These are phyloP conservation scores for Heliconius melpomene DNA, from an alignment of 1,140 invertebrate genomes.

Conservation along the genomic window DNA sequence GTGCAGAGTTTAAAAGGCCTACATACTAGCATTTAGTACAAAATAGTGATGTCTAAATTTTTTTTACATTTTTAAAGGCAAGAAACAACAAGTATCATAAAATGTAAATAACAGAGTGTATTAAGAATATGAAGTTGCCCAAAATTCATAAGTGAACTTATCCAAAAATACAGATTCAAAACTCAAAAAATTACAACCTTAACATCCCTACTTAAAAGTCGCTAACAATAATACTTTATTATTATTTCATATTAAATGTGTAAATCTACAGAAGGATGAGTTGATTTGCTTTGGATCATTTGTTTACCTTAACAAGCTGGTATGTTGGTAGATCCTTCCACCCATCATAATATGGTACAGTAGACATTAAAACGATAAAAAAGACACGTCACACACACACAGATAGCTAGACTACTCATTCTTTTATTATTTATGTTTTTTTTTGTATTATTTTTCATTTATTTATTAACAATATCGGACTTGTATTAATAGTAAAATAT, in stretches of 20 bases:
- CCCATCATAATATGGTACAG: conserved; percentile 78
- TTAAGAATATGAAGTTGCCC: too few relatives aligned
- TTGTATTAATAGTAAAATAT: conserved; percentile 18
- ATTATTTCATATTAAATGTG: conserved; percentile 54
- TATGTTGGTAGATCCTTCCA: conserved; percentile 83
- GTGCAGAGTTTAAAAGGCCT: too few relatives aligned
- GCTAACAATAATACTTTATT: conserved; percentile 25
- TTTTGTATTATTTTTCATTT: neutral
- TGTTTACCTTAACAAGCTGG: conserved; percentile 82
- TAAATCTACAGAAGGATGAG: conserved; percentile 77
- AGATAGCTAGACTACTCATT: conserved; percentile 74
- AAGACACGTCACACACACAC: conserved; percentile 79
- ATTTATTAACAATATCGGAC: neutral
- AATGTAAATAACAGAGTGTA: too few relatives aligned
- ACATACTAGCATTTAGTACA: too few relatives aligned
- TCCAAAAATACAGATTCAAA: too few relatives aligned
- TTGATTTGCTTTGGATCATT: conserved; percentile 65
- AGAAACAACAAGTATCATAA: too few relatives aligned
- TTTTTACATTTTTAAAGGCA: too few relatives aligned
- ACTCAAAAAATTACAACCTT: too few relatives aligned
- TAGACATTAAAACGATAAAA: conserved; percentile 81
- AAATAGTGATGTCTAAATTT: too few relatives aligned
- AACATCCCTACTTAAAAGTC: too few relatives aligned
- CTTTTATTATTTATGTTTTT: conserved; percentile 40
- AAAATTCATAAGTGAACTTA: too few relatives aligned